These are phyloP conservation scores for Manacus vitellinus DNA, from an alignment of 2,113 vertebrate species.

Conservation along the genomic window DNA sequence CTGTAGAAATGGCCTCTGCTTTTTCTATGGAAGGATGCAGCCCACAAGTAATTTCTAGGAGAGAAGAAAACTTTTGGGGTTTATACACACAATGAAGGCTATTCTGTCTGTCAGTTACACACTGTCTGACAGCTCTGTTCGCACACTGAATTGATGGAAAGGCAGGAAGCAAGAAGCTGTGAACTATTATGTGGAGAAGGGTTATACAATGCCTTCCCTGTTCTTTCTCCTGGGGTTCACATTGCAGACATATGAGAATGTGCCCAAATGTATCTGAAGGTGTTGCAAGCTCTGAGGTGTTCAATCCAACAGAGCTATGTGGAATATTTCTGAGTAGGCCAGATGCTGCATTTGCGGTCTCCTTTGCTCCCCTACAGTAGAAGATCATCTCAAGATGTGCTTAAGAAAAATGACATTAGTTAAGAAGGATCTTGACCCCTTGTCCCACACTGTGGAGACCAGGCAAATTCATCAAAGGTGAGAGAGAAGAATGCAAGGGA, in stretches of 20 bases:
- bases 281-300: neutral
- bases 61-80: neutral
- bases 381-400: neutral
- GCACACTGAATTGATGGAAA: neutral
- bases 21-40: slow-evolving; percentile 57
- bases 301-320: neutral
- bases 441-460: neutral
- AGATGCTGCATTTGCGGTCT: neutral
- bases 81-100: neutral
- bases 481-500: neutral
- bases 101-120: neutral
- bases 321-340: neutral
- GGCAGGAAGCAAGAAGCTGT: neutral
- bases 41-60: slow-evolving; percentile 65
- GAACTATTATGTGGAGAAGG: neutral
- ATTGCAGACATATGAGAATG: neutral
- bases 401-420: neutral
- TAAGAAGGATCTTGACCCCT: neutral
- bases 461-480: neutral
- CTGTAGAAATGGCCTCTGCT: slow-evolving; percentile 47
- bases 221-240: neutral
- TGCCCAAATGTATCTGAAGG: neutral
- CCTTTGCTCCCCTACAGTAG: neutral
- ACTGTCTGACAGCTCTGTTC: neutral
- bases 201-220: neutral